Evolutionary conservation across 2,888 invertebrate genomes (phyloP).

Genomic region (Melikaiella ostensackeni): DNA sequence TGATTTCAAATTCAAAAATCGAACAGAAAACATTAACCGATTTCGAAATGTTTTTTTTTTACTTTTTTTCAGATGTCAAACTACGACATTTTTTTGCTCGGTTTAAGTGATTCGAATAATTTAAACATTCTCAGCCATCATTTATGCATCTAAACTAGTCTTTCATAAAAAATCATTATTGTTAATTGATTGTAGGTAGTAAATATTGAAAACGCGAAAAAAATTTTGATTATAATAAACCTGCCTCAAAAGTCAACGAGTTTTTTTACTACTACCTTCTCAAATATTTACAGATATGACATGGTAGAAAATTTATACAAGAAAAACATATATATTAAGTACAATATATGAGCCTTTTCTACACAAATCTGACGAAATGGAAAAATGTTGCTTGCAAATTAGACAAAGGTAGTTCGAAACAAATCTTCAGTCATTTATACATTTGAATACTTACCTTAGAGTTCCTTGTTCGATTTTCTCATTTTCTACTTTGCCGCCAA

Average conservation of each 20-base stretch:
- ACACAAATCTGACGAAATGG: no score
- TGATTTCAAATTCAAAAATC: no score
- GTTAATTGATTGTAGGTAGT: slow-evolving; percentile 8
- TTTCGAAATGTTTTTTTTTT: no score
- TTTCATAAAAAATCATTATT: slow-evolving; percentile 6
- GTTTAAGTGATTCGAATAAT: no score
- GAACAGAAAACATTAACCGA: no score
- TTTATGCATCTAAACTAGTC: background rate
- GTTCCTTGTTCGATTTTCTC: slow-evolving; percentile 84
- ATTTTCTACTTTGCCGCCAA: slow-evolving; percentile 87
- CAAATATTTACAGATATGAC: background rate
- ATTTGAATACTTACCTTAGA: slow-evolving; percentile 76
- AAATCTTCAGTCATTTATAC: background rate
- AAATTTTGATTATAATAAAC: slow-evolving; percentile 31
- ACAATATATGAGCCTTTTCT: no score
- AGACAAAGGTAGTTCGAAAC: background rate
- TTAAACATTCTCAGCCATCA: background rate
- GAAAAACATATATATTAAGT: no score
- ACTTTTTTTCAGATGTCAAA: no score
- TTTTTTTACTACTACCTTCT: background rate
- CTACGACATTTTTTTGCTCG: no score
- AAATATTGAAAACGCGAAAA: background rate
- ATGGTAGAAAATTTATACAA: no score
- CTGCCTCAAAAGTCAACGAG: background rate
- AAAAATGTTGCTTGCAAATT: no score